phyloP scores from a whole-genome alignment of 2,113 vertebrate species.

The Psettodes erumei region DNA sequence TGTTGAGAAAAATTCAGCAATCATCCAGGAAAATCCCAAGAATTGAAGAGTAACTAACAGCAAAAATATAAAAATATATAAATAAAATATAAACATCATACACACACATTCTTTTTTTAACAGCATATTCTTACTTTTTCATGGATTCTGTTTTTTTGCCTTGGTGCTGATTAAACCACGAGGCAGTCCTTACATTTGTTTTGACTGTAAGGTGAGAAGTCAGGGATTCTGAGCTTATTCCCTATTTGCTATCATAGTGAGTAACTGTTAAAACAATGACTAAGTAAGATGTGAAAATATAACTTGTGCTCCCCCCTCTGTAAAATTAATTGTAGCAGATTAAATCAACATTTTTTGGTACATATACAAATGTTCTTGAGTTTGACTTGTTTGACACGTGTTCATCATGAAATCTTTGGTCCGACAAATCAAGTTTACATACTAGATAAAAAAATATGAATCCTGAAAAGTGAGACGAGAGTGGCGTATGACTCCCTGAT shows the following conservation, averaged over 20 bases:
- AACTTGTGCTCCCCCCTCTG: background rate
- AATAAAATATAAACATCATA: background rate
- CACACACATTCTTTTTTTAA: background rate
- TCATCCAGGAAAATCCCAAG: background rate
- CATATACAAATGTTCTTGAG: background rate
- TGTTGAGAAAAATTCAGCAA: too few relatives aligned
- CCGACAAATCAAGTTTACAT: constrained; percentile 26
- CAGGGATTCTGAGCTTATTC: background rate
- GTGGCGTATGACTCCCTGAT: constrained; percentile 69
- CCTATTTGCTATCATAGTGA: background rate
- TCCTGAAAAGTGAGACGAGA: constrained; percentile 50
- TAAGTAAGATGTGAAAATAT: background rate
- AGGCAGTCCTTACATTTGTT: background rate
- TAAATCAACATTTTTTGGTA: background rate
- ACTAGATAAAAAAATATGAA: constrained; percentile 40
- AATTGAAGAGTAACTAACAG: background rate
- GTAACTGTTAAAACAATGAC: background rate
- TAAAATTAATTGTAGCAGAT: background rate
- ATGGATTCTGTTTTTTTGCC: background rate
- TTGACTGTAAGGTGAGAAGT: background rate
- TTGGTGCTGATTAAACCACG: background rate
- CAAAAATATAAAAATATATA: too few relatives aligned
- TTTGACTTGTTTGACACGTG: constrained; percentile 15
- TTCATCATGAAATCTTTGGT: constrained; percentile 27
- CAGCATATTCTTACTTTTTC: background rate